A percentile compares a stretch with the other conserved stretches of the same genome.
phyloP scores from a whole-genome alignment of 2,113 vertebrate species.

The Callopanchax toddi region DNA sequence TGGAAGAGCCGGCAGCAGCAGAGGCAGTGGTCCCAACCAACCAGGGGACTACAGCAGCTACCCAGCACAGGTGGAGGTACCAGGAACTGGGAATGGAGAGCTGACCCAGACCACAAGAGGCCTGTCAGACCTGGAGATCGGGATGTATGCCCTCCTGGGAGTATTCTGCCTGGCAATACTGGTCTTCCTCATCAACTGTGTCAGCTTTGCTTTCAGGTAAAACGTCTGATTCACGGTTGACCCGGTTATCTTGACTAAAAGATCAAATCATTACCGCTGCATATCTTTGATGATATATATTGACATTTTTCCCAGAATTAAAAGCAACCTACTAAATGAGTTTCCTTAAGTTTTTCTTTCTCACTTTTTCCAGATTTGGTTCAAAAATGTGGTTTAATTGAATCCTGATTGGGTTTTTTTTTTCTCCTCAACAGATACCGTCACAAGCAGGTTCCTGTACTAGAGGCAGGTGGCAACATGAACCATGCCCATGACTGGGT shows the following conservation, averaged over 20 bases:
- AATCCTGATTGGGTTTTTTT: not conserved
- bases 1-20: constrained; percentile 72
- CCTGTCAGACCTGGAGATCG: constrained; percentile 93
- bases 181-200: constrained; percentile 97
- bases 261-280: too few species aligned
- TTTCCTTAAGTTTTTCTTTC: too few species aligned
- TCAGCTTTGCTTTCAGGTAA: constrained; percentile 93
- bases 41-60: constrained; percentile 83
- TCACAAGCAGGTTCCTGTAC: constrained; percentile 92
- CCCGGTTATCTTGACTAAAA: too few species aligned
- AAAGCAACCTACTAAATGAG: too few species aligned
- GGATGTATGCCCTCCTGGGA: constrained; percentile 95
- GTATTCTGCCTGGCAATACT: constrained; percentile 97
- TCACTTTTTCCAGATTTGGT: too few species aligned
- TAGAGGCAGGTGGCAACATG: constrained; percentile 89
- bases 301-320: too few species aligned
- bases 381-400: not conserved
- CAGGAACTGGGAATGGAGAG: constrained; percentile 82
- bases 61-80: constrained; percentile 85
- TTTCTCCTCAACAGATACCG: constrained; percentile 78
- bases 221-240: too few species aligned
- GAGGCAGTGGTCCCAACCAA: constrained; percentile 67
- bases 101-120: constrained; percentile 86
- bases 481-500: constrained; percentile 98
- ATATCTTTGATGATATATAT: too few species aligned